Evolutionary conservation across 2,888 invertebrate species (phyloP).

Genomic region (Patella caerulea): DNA sequence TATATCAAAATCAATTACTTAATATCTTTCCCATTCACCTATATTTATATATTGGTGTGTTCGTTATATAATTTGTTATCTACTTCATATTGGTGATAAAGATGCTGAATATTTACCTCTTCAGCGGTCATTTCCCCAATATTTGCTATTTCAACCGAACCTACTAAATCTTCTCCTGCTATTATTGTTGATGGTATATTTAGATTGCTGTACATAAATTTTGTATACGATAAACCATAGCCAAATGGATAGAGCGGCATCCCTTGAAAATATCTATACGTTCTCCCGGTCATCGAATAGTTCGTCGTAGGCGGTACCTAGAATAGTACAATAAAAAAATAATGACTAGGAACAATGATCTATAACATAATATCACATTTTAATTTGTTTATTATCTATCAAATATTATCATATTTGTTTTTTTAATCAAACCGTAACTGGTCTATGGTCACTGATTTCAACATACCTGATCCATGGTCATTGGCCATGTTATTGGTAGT

Average conservation of each 20-base stretch:
- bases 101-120: background rate
- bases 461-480: slow-evolving; percentile 35
- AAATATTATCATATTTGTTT: no score
- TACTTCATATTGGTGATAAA: no score
- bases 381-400: no score
- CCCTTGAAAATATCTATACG: slow-evolving; percentile 15
- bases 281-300: slow-evolving; percentile 17
- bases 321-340: no score
- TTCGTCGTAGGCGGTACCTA: slow-evolving; percentile 18
- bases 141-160: background rate
- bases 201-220: background rate
- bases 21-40: no score
- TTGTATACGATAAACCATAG: slow-evolving; percentile 7
- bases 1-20: no score
- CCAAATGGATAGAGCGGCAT: background rate
- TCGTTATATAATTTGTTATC: no score
- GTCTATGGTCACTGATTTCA: no score
- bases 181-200: background rate
- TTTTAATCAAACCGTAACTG: no score
- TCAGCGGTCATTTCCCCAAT: background rate
- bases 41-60: no score
- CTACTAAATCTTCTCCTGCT: background rate
- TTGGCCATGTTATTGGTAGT: slow-evolving; percentile 57
- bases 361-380: no score
- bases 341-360: no score